Evolutionary conservation across 2,113 vertebrate genomes (phyloP), one percentile per base, ranked within the genome.

Genomic region (Rhinoderma darwinii): DNA sequence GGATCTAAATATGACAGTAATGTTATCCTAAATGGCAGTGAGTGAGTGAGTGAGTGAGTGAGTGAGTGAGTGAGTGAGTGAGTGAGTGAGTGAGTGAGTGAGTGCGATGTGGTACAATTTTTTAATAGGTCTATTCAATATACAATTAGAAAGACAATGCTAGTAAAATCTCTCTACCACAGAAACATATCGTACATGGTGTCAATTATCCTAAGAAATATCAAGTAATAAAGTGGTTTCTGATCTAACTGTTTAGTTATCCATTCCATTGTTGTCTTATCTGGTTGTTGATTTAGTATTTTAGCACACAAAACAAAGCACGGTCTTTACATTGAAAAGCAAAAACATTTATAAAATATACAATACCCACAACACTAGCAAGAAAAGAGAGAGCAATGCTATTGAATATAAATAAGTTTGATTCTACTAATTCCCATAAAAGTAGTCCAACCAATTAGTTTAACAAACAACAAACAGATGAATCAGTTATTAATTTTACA

Each of bases 391-490:
- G 7, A 84, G 2, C n/a, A 47, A 43, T 37, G 5, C 25, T 61
- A 3, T 25, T 76, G 54, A 11, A 77, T 63, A 66, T 77, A 85
- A 76, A 85, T 37, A 73, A 84, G 63, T 51, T 37, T 54, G 30
- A n/a, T 59, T 47, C 20, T 74, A 18, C 68, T 73, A 25, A 39
- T 74, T 77, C 41, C 25, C 27, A 77, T 59, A 83, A 80, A 78
- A 68, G 35, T 77, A 63, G 35, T 75, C 9, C 32, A 76, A 59
- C 51, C 56, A 77, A 77, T 85, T 77, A 76, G 63, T 84, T 76
- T 77, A 11, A 30, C 22, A 84, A 84, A 77, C 15, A 41, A 39
- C 83, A 84, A 77, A 84, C 39, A 77, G 35, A 77, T 75, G 77
- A 84, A 63, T 59, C 51, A 76, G 73, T 50, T 84, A 63, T 76